Base-by-base conservation (phyloP, 2,113 vertebrate genomes). In the Cariama cristata region DNA sequence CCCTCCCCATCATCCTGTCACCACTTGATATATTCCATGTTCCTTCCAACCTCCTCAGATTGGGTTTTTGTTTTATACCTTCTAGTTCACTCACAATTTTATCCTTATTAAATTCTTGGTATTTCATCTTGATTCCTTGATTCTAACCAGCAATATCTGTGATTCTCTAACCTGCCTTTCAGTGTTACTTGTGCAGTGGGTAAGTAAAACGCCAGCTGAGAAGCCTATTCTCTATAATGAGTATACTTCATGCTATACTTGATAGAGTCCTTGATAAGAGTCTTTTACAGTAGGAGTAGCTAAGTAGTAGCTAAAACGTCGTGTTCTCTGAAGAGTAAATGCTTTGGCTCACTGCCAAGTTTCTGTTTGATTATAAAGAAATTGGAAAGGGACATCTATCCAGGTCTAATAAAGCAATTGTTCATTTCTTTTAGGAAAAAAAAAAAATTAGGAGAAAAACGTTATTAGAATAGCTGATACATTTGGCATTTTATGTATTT, bases 401-500 rank as follows among this genome's bases (percentile, higher is more conserved):
- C 77, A 52, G 88, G 62, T 50, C 60, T 73, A 80, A 74, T 60
- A 75, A 82, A 89, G 76, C 59, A 86, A 79, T 85, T 67, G 67
- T 76, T 86, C 15, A 68, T 84, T 49, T 86, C 45, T 74, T 93
- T 86, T 55, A 64, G 63, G 42, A 72, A 91, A 83, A 58, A 91
- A 83, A 58, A 38, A 92, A 90, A 81, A 90, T 24, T 35, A 93
- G 30, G n/a, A 60, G 35, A 68, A 82, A 95, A 74, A 72, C 3
- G 1, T 85, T 79, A 62, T 95, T 71, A 74, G 32, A 74, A 77
- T 74, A 90, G 59, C 40, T 77, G 68, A 93, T 95, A 72, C 47
- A 55, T 82, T 93, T 94, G 88, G 80, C 67, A 89, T 79, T 96
- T 93, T 89, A 52, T 66, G 40, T 94, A 90, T 97, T 97, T 93